phyloP scores from a whole-genome alignment of 2,113 vertebrate genomes.

The Corythaixoides concolor region DNA sequence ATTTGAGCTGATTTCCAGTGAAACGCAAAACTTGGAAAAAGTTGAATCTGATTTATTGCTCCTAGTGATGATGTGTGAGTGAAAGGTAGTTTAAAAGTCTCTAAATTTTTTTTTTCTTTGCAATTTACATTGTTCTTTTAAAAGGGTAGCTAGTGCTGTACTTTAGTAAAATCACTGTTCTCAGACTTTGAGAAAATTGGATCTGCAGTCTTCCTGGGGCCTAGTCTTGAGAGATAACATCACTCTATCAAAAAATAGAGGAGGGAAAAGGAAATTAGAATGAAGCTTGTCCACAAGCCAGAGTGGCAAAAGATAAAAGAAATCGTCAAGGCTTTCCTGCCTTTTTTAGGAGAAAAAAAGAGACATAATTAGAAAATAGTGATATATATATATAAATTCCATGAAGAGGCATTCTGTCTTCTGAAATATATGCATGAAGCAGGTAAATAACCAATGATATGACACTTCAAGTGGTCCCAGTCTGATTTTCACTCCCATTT shows the following conservation, averaged over 20 bases:
- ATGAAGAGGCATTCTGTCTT: neutral
- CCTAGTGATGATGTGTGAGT: neutral
- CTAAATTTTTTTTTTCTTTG: neutral
- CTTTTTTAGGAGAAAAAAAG: neutral
- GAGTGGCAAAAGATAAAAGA: neutral
- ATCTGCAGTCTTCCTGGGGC: neutral
- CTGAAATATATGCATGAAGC: neutral
- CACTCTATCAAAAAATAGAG: neutral
- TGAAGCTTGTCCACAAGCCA: neutral
- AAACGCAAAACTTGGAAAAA: neutral
- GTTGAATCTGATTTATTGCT: neutral
- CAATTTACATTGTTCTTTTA: neutral
- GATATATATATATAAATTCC: neutral
- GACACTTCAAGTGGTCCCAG: neutral
- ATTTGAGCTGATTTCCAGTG: neutral
- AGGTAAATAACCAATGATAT: neutral
- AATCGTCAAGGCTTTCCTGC: neutral
- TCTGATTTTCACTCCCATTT: neutral
- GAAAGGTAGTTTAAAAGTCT: neutral
- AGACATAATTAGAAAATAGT: neutral
- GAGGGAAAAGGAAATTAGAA: neutral
- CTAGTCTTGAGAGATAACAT: neutral
- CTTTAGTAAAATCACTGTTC: neutral
- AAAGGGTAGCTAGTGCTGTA: neutral
- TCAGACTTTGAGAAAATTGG: neutral